Evolutionary conservation across 2,888 invertebrate species (phyloP), one percentile per base, ranked within the genome.

Genomic region (Hydrotaea diabolus): DNA sequence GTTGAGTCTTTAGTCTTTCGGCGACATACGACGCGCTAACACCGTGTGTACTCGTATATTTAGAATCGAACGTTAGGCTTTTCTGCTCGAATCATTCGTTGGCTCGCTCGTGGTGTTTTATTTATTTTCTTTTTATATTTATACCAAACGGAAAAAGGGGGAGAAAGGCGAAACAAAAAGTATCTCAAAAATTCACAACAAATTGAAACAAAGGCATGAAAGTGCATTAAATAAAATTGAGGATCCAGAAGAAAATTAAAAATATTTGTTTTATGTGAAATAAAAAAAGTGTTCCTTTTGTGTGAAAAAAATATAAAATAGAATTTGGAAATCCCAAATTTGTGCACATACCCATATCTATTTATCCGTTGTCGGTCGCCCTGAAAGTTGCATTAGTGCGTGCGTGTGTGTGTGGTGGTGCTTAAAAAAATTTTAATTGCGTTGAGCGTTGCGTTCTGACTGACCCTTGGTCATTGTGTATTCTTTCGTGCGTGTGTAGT

Each of bases 21-120:
- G 9, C 69, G 69, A n/a, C 69, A 69, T n/a, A 69, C 69, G 23
- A 69, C 69, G 43, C 69, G 69, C 46, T 23, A 59, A 59, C 59
- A 55, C 21, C 21, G 21, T 11, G 5, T 8, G 17, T 36, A n/a
- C 31, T 31, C 3, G 31, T 31, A 31, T 31, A 31, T 31, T 31
- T 31, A 31, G 2, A 31, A 31, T 31, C 31, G 31, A 31, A 31
- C 31, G 31, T n/a, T n/a, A n/a, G n/a, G n/a, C 3, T 31, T 31
- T 31, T 31, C 31, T 2, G 7, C 7, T 31, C 7, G 31, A 31
- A 31, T 31, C 31, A 7, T 31, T 2, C n/a, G n/a, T n/a, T n/a
- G n/a, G 59, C 17, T 36, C 66, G 66, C 3, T n/a, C 21, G 39
- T 17, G 21, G 3, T 49, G 43, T 43, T 43, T 43, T 21, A 36